Conservation (phyloP, 2,113 vertebrate species). For the Crotalus helleri region DNA sequence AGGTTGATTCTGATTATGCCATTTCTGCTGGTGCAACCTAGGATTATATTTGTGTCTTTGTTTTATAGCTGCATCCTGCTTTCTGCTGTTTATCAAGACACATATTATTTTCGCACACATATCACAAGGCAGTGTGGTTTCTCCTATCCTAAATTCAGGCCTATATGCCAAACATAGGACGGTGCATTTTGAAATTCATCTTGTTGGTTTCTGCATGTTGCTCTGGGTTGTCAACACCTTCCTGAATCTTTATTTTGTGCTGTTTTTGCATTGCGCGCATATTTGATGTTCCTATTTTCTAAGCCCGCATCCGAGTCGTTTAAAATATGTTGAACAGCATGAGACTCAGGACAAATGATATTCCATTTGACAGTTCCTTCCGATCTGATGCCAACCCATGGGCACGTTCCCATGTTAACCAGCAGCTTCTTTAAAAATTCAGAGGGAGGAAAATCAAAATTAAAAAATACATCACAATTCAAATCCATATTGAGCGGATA, state of each 20-base stretch:
- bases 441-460: background rate
- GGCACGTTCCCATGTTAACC: background rate
- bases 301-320: background rate
- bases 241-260: background rate
- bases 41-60: background rate
- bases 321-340: background rate
- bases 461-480: slow-evolving; percentile 56
- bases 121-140: background rate
- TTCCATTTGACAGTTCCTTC: background rate
- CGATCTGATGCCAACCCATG: background rate
- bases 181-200: background rate
- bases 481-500: slow-evolving; percentile 60
- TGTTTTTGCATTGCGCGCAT: background rate
- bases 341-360: background rate
- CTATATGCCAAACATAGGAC: background rate
- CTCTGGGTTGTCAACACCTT: background rate
- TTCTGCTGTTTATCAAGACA: background rate
- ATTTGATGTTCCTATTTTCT: background rate
- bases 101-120: background rate
- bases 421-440: slow-evolving; percentile 36
- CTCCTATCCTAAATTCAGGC: background rate
- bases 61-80: background rate
- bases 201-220: background rate
- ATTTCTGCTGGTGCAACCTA: background rate
- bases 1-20: background rate